Conservation (phyloP, 2,797 vertebrate species). For the Hybognathus amarus region DNA sequence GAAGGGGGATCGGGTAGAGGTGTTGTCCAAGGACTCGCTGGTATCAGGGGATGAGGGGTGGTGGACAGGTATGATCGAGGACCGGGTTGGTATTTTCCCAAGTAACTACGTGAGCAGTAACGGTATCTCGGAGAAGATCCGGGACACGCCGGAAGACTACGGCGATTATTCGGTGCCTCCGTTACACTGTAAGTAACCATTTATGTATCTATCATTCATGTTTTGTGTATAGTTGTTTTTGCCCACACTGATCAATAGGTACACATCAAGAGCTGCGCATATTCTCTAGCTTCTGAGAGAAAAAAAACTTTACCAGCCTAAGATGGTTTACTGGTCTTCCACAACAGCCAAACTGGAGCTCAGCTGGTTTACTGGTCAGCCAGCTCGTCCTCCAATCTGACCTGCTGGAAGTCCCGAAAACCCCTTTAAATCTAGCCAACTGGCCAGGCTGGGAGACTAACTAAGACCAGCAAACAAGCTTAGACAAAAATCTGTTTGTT, state of each 20-base stretch:
- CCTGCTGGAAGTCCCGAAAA: background rate
- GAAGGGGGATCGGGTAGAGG: constrained; percentile 90
- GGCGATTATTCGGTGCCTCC: constrained; percentile 74
- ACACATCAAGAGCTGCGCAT: background rate
- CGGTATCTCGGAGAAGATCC: constrained; percentile 81
- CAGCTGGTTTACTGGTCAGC: background rate
- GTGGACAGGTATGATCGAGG: constrained; percentile 94
- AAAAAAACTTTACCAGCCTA: background rate
- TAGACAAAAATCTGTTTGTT: background rate
- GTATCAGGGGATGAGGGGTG: constrained; percentile 96
- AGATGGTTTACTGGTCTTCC: background rate
- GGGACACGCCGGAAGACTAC: constrained; percentile 77
- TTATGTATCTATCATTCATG: background rate
- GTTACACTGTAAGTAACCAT: constrained; percentile 76
- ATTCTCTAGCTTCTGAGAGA: background rate
- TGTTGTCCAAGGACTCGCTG: constrained; percentile 92
- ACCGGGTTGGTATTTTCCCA: constrained; percentile 91
- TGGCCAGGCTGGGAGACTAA: background rate
- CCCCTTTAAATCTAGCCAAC: background rate
- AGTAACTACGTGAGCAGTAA: constrained; percentile 92
- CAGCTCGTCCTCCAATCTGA: background rate
- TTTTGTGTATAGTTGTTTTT: background rate
- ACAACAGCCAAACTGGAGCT: background rate
- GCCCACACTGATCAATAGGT: background rate
- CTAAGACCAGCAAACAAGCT: constrained; percentile 1